Percentiles rank a stretch among this genome's conserved stretches.
Conservation (phyloP, 53 echinoderm and acorn worm genomes). For the Luidia sarsii region DNA sequence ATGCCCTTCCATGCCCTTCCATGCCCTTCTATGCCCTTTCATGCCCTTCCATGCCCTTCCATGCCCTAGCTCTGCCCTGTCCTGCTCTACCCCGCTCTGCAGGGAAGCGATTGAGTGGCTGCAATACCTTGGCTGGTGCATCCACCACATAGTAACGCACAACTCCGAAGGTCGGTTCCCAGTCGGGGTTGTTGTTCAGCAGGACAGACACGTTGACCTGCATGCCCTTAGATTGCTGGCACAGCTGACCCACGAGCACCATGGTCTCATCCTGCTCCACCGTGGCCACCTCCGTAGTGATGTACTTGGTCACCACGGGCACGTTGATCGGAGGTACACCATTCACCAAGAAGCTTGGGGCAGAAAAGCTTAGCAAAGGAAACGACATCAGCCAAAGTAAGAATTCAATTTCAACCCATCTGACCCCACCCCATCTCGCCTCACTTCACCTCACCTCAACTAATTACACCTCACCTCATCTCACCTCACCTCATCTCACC, state of each 20-base stretch:
- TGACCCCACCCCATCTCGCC: background rate
- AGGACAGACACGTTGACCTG: background rate
- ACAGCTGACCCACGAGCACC: background rate
- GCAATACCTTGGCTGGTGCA: constrained; percentile 24
- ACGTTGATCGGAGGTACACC: background rate
- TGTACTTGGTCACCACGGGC: constrained; percentile 32
- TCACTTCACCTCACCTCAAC: background rate
- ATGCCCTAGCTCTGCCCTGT: too few relatives aligned
- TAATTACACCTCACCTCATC: background rate
- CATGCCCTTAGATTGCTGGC: constrained; percentile 7
- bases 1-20: too few relatives aligned
- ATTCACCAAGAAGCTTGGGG: too few relatives aligned
- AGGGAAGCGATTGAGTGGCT: background rate
- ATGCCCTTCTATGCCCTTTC: too few relatives aligned
- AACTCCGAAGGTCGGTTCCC: constrained; percentile 17
- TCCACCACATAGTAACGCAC: constrained; percentile 38
- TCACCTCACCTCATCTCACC: background rate
- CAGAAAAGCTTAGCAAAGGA: background rate
- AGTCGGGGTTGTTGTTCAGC: constrained; percentile 29
- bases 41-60: too few relatives aligned
- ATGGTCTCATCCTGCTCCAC: background rate
- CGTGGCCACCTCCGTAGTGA: constrained; percentile 23
- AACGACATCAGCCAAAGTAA: background rate
- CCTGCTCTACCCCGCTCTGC: too few relatives aligned
- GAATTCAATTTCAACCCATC: background rate